A percentile compares a stretch with the other conserved stretches of the same genome.
Evolutionary conservation across 2,797 vertebrate species (phyloP).

Genomic region (Protonibea diacanthus): DNA sequence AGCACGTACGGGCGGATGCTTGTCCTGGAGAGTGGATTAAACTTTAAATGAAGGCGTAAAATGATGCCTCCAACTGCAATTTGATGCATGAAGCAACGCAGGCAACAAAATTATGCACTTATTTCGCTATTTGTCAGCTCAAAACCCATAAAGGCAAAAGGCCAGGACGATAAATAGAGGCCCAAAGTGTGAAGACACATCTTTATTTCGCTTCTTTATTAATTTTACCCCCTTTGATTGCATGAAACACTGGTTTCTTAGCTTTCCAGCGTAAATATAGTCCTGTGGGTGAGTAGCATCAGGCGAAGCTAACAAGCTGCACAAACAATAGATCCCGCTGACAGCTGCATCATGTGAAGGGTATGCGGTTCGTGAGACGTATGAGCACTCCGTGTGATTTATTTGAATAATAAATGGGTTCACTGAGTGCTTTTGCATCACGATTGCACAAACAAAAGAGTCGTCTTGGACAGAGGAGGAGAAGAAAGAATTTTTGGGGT

Average conservation of each 20-base stretch:
- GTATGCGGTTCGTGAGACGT: conserved; percentile 12
- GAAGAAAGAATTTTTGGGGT: background rate
- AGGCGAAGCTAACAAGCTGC: conserved; percentile 43
- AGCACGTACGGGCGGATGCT: background rate
- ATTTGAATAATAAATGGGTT: conserved; percentile 36
- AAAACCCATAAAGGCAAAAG: background rate
- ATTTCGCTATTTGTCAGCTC: background rate
- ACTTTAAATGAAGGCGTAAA: background rate
- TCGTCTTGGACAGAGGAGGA: background rate
- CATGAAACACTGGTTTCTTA: background rate
- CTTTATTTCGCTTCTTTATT: background rate
- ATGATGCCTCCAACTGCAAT: background rate
- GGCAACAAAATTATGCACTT: background rate
- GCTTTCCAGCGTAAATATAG: conserved; percentile 3
- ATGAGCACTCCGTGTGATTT: conserved; percentile 26
- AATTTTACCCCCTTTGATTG: background rate
- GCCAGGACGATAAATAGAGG: background rate
- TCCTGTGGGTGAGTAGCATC: conserved; percentile 22
- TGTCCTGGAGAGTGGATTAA: background rate
- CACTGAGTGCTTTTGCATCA: conserved; percentile 35
- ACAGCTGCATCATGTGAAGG: conserved; percentile 37
- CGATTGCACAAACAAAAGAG: background rate
- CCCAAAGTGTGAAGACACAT: too few relatives aligned
- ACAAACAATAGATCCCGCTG: conserved; percentile 34
- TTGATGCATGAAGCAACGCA: background rate